Evolutionary conservation across 2,888 invertebrate genomes (phyloP), one percentile per base, ranked within the genome.

Genomic region (Spodoptera exigua): DNA sequence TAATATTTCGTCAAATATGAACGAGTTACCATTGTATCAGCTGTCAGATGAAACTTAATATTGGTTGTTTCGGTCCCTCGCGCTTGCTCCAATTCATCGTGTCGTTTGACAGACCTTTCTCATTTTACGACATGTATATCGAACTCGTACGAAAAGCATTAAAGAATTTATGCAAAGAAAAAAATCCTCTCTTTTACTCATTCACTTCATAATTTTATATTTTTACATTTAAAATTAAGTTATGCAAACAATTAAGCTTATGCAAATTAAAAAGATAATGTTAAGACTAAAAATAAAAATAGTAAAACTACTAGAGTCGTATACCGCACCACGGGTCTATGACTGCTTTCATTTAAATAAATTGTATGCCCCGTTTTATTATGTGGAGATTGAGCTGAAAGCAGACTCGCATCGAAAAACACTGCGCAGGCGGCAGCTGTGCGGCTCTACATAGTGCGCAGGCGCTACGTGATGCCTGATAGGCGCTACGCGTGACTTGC

Each of bases 31-130:
- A 83, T 87, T 88, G 89, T 91, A 92, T 92, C 92, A 87, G 83
- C 86, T 91, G 88, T 88, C 92, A 90, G 86, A 80, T 86, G 92
- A 82, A 92, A 93, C 83, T 72, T 76, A 81, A 93, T 83, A 90
- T 85, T 73, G 74, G 63, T 67, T 90, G 93, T 90, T 91, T 92
- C 93, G 92, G 90, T 92, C 84, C 86, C 87, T 84, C 89, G 90
- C 86, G 84, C 83, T 86, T 85, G 91, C 88, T 90, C 92, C 88
- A 90, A 87, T 91, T 93, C 89, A 81, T 83, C 88, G 89, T 90
- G 89, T 91, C 90, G 85, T 87, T 89, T 91, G 91, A 89, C 92
- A 92, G 84, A 88, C 90, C 91, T 92, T 92, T 93, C 93, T 93
- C 91, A 89, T 89, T 90, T 93, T 92, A 92, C 91, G 68, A 78